Conservation (phyloP, 2,888 invertebrate species). For the Agriopis marginaria region DNA sequence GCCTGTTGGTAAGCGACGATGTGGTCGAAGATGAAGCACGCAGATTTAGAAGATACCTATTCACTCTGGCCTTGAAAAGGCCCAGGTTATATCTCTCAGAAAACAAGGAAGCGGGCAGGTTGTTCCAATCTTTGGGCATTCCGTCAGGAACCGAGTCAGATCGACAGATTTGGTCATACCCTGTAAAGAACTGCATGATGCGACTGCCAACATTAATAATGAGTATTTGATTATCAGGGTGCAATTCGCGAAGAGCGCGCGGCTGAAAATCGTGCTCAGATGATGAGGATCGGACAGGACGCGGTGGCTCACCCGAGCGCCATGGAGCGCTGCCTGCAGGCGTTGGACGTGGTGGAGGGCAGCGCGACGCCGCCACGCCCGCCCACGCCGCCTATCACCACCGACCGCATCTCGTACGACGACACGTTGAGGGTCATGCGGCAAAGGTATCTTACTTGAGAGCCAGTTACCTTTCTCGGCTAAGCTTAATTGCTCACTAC, state of each 20-base stretch:
- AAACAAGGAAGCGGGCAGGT: no score
- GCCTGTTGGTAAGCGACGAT: no score
- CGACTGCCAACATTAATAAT: not conserved
- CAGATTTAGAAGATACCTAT: no score
- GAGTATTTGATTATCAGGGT: slow-evolving; percentile 51
- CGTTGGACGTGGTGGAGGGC: slow-evolving; percentile 78
- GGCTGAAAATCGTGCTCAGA: slow-evolving; percentile 65
- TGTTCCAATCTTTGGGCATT: no score
- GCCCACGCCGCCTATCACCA: slow-evolving; percentile 72
- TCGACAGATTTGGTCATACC: no score
- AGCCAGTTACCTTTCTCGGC: no score
- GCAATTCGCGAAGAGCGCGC: slow-evolving; percentile 72
- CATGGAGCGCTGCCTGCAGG: slow-evolving; percentile 75
- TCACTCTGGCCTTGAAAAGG: no score
- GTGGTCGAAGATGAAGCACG: no score
- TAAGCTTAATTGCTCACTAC: no score
- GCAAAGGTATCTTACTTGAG: slow-evolving; percentile 56
- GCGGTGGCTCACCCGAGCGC: slow-evolving; percentile 74
- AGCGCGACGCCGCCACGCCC: slow-evolving; percentile 68
- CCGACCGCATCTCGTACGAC: slow-evolving; percentile 74
- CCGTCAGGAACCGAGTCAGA: no score
- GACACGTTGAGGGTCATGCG: slow-evolving; percentile 66
- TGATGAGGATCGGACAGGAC: slow-evolving; percentile 73
- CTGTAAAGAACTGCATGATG: no score
- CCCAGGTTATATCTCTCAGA: no score